These are phyloP conservation scores for Potamarius usumacintae DNA, from an alignment of 2,113 vertebrate species.

Conservation along the genomic window DNA sequence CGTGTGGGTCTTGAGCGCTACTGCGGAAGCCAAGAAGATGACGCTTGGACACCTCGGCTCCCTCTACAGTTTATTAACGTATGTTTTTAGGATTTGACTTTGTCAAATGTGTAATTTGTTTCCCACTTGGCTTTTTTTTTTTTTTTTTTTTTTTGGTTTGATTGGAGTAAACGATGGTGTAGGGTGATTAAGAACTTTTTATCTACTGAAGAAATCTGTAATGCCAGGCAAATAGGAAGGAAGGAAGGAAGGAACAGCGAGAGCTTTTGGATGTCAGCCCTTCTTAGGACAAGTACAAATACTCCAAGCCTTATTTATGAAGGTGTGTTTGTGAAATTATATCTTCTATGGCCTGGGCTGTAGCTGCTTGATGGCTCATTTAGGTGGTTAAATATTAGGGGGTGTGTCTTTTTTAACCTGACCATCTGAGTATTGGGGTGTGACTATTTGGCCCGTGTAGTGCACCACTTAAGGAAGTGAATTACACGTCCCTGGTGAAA, in stretches of 20 bases:
- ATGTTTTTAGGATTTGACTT: neutral
- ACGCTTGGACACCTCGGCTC: neutral
- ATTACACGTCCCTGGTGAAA: too few relatives aligned
- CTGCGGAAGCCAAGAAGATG: neutral
- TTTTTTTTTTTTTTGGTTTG: neutral
- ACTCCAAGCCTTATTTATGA: neutral
- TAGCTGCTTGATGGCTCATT: neutral
- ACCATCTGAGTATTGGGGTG: neutral
- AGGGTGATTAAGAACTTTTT: neutral
- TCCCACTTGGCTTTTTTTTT: too few relatives aligned
- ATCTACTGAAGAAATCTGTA: neutral
- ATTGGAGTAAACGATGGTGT: neutral
- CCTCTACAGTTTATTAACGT: neutral
- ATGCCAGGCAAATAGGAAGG: neutral
- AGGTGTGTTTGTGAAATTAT: neutral
- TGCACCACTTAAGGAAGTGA: neutral
- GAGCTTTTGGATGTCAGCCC: neutral
- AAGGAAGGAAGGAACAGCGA: neutral
- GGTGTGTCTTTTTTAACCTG: neutral
- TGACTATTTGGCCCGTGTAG: neutral
- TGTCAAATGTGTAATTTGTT: neutral
- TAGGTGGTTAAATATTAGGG: slow-evolving; percentile 10
- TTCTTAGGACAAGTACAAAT: neutral
- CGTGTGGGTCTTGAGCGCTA: slow-evolving; percentile 1
- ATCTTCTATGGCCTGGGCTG: neutral